Base-by-base conservation (phyloP, 2,888 invertebrate species). In the Yponomeuta plumbellus region DNA sequence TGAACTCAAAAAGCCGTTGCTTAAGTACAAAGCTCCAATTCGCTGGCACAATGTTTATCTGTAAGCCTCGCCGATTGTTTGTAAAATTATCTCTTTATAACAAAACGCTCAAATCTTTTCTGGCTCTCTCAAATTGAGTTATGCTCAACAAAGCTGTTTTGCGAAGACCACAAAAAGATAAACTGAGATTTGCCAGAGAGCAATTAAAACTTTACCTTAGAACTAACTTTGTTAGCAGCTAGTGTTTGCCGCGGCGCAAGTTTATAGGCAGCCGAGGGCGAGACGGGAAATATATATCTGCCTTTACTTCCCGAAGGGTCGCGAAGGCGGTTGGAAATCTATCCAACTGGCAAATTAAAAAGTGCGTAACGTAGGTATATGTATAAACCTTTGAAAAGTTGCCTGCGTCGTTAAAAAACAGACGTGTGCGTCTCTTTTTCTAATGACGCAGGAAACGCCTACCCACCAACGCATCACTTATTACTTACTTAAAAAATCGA, bases 161-260 rank as follows among this genome's bases (percentile, higher is more conserved):
- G 76, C 75, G 71, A 81, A 75, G 80, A 85, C 86, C 85, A 78
- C 85, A 80, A 87, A 88, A 90, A 90, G 88, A 88, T 88, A 87
- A 88, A 88, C 85, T 80, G 81, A 87, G 86, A 85, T 88, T 87
- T 88, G 83, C 86, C 78, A 76, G 83, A 77, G 84, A 85, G 88
- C 90, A 90, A 90, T 90, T 90, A 90, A 90, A 90, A 90, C 86
- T 90, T 90, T 88, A 89, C 85, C 86, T 88, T 82, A 80, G 79
- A 85, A 86, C 85, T 85, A 86, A 88, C 79, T 88, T 88, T 82
- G 88, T 90, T 88, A 85, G 83, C 69, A 66, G 76, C 80, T 84
- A 85, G 85, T 85, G 85, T 85, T 85, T 77, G 79, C 72, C 78
- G 73, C 71, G 75, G 74, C 23, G n/a, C 44, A 63, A 64, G 80